Conservation (phyloP, 2,797 vertebrate genomes). For the Vespertilio murinus region DNA sequence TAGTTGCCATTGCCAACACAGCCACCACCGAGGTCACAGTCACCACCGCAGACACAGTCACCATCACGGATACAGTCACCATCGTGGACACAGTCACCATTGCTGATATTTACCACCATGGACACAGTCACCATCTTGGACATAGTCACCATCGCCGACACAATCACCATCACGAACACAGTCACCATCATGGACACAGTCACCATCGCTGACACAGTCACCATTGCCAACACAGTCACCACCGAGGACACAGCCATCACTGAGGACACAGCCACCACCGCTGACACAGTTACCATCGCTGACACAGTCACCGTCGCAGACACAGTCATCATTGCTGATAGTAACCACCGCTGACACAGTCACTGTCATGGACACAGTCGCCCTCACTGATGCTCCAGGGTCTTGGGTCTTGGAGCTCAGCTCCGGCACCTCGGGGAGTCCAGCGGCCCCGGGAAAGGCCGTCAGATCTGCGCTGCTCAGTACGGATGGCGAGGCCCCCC, state of each 20-base stretch:
- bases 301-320: no score
- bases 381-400: fast-evolving
- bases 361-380: fast-evolving
- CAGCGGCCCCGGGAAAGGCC: background rate
- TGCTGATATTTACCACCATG: background rate
- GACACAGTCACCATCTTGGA: background rate
- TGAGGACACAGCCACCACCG: no score
- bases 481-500: fast-evolving
- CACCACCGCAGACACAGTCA: no score
- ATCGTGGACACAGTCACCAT: background rate
- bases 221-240: background rate
- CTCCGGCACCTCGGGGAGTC: background rate
- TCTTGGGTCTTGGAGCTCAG: background rate
- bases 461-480: background rate
- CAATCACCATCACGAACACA: fast-evolving
- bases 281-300: background rate
- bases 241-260: no score
- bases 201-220: no score
- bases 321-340: background rate
- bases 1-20: fast-evolving
- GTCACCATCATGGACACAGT: no score
- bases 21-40: no score
- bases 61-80: background rate
- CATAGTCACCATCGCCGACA: background rate
- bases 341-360: background rate